Percentiles rank a stretch among this genome's conserved stretches.
Conservation (phyloP, 2,113 vertebrate species). For the Syngnathoides biaculeatus region DNA sequence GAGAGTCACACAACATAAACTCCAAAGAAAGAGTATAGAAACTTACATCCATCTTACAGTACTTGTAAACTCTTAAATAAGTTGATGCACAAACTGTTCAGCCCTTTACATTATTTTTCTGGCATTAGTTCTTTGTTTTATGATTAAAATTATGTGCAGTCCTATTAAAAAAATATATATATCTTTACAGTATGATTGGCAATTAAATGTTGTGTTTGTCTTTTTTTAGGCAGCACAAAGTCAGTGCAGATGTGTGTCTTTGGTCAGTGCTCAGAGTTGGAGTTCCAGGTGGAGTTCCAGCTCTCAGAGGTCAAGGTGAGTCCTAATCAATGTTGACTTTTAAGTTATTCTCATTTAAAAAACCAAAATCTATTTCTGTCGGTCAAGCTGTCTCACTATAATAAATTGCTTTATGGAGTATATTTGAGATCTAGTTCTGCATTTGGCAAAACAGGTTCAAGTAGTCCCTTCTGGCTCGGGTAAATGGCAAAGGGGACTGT, state of each 20-base stretch:
- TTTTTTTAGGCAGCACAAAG: conserved; percentile 22
- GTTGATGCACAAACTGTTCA: not conserved
- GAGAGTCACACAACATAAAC: not conserved
- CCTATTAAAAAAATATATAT: not conserved
- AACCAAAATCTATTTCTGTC: too few relatives aligned
- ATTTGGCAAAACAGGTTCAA: too few relatives aligned
- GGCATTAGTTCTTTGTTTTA: not conserved
- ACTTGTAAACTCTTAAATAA: too few relatives aligned
- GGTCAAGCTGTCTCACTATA: too few relatives aligned
- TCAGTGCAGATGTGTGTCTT: conserved; percentile 65
- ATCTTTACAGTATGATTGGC: not conserved
- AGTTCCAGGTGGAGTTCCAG: conserved; percentile 85
- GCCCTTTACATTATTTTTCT: not conserved
- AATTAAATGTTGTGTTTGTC: conserved; percentile 12
- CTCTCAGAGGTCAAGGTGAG: conserved; percentile 80
- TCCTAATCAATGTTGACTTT: not conserved
- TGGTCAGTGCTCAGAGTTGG: conserved; percentile 73
- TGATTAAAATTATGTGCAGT: not conserved
- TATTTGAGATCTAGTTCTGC: too few relatives aligned
- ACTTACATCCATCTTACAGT: not conserved
- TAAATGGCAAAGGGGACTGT: too few relatives aligned
- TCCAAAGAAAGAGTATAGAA: not conserved
- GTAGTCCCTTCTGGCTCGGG: too few relatives aligned
- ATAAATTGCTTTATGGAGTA: too few relatives aligned
- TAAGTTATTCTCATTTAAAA: not conserved